phyloP scores from a whole-genome alignment of 1,140 invertebrate species.

The Drosophila nigrodunni region DNA sequence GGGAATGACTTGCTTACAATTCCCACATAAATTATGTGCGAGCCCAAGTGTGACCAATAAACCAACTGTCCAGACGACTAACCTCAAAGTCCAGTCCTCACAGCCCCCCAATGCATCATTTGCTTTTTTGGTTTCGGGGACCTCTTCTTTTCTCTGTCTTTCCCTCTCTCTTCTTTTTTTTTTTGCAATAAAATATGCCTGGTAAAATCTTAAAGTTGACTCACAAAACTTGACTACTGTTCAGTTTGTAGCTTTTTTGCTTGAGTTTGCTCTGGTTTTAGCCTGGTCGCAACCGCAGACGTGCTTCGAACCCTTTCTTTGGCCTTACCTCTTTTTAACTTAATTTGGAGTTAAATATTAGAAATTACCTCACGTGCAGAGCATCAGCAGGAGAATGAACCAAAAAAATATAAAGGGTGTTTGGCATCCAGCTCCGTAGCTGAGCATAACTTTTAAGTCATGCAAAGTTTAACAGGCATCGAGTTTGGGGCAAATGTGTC shows the following conservation, averaged over 20 bases:
- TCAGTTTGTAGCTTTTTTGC: conserved; percentile 9
- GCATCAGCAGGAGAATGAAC: conserved; percentile 44
- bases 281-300: conserved; percentile 39
- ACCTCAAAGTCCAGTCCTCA: conserved; percentile 46
- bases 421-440: conserved; percentile 10
- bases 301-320: conserved; percentile 54
- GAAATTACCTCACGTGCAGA: conserved; percentile 79
- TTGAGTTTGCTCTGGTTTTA: conserved; percentile 6
- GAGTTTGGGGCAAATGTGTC: conserved; percentile 64
- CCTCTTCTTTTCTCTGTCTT: not conserved
- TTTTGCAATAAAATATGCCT: conserved; percentile 83
- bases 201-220: conserved; percentile 63
- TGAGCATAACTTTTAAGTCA: conserved; percentile 75
- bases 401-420: conserved; percentile 8
- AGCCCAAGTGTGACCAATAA: conserved; percentile 84
- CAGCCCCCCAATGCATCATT: conserved; percentile 28
- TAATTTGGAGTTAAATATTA: conserved; percentile 83
- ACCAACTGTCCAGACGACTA: conserved; percentile 77
- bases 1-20: conserved; percentile 77
- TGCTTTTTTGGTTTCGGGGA: conserved; percentile 21
- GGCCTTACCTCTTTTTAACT: conserved; percentile 55
- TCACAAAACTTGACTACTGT: conserved; percentile 17
- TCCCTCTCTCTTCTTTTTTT: not conserved
- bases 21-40: conserved; percentile 84
- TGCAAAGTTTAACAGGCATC: conserved; percentile 63